phyloP scores from a whole-genome alignment of 1,140 invertebrate genomes.

The Brachystomella parvula region DNA sequence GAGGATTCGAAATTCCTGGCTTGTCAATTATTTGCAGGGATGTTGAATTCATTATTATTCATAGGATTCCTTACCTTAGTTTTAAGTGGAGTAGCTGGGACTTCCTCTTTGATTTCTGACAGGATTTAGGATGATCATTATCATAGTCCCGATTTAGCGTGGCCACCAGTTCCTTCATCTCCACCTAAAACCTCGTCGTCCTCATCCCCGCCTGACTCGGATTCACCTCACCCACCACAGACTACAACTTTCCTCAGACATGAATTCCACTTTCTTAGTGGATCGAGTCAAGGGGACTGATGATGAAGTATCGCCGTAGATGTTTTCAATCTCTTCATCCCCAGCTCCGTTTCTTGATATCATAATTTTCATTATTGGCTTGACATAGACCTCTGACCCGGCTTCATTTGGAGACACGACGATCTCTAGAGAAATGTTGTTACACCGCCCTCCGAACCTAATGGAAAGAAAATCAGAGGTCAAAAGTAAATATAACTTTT shows the following conservation, averaged over 20 bases:
- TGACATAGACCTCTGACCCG: constrained; percentile 26
- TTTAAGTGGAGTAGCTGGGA: background rate
- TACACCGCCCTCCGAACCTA: too few relatives aligned
- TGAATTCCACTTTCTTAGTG: constrained; percentile 36
- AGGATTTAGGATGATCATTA: constrained; percentile 1
- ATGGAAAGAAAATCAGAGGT: too few relatives aligned
- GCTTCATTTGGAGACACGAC: constrained; percentile 25
- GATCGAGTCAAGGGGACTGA: background rate
- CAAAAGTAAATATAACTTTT: too few relatives aligned
- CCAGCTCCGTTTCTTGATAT: background rate
- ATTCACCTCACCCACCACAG: constrained; percentile 2
- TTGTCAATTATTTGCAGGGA: constrained; percentile 11
- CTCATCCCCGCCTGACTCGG: constrained; percentile 13
- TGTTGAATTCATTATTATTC: constrained; percentile 21
- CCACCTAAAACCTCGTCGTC: constrained; percentile 17
- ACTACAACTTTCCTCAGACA: constrained; percentile 11
- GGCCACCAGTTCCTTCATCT: constrained; percentile 4
- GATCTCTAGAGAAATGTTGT: constrained; percentile 36
- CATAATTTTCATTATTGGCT: constrained; percentile 35
- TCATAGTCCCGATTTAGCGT: background rate
- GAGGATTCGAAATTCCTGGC: background rate
- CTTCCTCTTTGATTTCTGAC: constrained; percentile 16
- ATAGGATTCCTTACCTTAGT: constrained; percentile 3
- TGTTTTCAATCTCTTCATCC: background rate
- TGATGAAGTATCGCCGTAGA: background rate